Percentiles rank a stretch among this genome's conserved stretches.
These are phyloP conservation scores for Ectemnius cavifrons DNA, from an alignment of 2,888 invertebrate species.

Conservation along the genomic window DNA sequence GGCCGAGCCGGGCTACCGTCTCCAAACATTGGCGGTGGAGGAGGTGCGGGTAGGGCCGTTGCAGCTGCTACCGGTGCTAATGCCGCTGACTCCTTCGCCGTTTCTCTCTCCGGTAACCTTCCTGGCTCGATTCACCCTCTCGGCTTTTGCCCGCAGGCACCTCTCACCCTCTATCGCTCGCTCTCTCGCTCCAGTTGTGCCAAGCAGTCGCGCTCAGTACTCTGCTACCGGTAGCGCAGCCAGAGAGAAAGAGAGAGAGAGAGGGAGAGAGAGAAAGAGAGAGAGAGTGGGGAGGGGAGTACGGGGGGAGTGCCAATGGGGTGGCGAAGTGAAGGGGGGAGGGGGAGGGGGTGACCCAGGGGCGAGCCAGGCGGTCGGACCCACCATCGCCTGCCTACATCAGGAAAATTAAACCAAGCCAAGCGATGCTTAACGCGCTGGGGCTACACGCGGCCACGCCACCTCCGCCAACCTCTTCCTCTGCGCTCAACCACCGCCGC, in stretches of 20 bases:
- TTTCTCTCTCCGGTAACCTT: slow-evolving; percentile 19
- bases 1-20: slow-evolving; percentile 61
- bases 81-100: slow-evolving; percentile 3
- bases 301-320: slow-evolving; percentile 38
- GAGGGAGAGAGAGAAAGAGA: slow-evolving; percentile 50
- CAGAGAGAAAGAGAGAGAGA: slow-evolving; percentile 45
- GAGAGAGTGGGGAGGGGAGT: slow-evolving; percentile 63
- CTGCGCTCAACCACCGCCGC: slow-evolving; percentile 25
- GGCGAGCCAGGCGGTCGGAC: slow-evolving; percentile 70
- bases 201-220: slow-evolving; percentile 61
- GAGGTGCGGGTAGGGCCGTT: slow-evolving; percentile 49
- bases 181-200: slow-evolving; percentile 46
- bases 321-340: slow-evolving; percentile 48
- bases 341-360: slow-evolving; percentile 60
- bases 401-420: slow-evolving; percentile 78
- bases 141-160: slow-evolving; percentile 8
- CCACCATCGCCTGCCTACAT: slow-evolving; percentile 76
- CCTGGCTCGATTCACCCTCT: slow-evolving; percentile 23
- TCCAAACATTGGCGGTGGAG: slow-evolving; percentile 68
- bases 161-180: slow-evolving; percentile 33
- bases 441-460: slow-evolving; percentile 67
- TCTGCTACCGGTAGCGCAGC: slow-evolving; percentile 45
- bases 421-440: slow-evolving; percentile 77
- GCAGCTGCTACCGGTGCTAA: slow-evolving; percentile 24
- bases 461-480: slow-evolving; percentile 59